Percentiles rank a stretch among this genome's conserved stretches.
phyloP scores from a whole-genome alignment of 35 echinoderm and acorn worm genomes.

The Diadema setosum region DNA sequence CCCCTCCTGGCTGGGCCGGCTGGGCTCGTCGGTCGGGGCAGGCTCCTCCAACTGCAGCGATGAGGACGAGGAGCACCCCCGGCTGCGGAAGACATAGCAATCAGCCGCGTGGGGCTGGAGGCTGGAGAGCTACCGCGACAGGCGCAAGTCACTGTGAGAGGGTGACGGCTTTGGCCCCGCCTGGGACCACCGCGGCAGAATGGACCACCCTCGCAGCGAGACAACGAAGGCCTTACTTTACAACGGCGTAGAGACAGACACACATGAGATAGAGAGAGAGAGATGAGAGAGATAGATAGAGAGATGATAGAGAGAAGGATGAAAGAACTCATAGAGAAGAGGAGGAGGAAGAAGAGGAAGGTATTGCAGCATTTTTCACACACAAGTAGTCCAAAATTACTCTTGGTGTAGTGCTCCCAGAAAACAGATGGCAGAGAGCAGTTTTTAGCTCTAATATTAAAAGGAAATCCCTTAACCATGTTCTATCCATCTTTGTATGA shows the following conservation, averaged over 20 bases:
- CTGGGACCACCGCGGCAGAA: too few species aligned
- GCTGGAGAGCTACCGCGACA: not conserved
- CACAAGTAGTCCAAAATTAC: too few species aligned
- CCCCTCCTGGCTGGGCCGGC: constrained; percentile 21
- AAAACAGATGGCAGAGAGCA: too few species aligned
- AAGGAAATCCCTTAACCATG: too few species aligned
- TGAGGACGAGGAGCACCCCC: constrained; percentile 67
- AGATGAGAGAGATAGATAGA: not conserved
- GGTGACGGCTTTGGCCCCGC: too few species aligned
- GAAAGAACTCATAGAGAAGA: not conserved
- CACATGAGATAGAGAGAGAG: not conserved
- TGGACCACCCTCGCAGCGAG: too few species aligned
- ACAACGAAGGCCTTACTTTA: too few species aligned
- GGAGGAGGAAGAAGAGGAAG: not conserved
- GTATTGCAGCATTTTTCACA: not conserved
- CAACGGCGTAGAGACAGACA: too few species aligned
- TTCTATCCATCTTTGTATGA: too few species aligned
- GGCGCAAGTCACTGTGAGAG: not conserved
- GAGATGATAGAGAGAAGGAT: not conserved
- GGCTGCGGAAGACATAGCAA: constrained; percentile 46
- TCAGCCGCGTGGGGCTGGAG: constrained; percentile 19
- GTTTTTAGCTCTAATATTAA: too few species aligned
- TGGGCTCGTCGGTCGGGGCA: constrained; percentile 1
- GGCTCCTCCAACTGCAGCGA: constrained; percentile 55
- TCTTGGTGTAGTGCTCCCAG: too few species aligned